These are phyloP conservation scores for Sipha maydis DNA, from an alignment of 2,888 invertebrate species.

Conservation along the genomic window DNA sequence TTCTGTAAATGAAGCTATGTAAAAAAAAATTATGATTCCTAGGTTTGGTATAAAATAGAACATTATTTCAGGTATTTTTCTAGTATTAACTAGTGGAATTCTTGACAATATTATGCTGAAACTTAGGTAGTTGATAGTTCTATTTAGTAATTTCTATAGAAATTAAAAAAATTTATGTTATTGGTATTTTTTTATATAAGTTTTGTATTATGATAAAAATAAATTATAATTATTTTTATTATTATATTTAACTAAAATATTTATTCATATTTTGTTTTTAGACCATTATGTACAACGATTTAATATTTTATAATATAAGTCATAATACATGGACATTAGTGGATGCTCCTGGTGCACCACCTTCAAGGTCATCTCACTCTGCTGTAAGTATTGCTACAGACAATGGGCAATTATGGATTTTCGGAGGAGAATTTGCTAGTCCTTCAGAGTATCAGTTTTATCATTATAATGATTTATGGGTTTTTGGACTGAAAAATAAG, in stretches of 20 bases:
- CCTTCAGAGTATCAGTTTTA: conserved; percentile 91
- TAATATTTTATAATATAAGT: conserved; percentile 82
- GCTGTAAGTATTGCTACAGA: conserved; percentile 79
- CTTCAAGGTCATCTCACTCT: conserved; percentile 91
- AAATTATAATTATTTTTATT: conserved; percentile 61
- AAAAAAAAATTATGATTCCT: too few species aligned
- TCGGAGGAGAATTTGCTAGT: conserved; percentile 94
- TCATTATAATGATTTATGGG: conserved; percentile 93
- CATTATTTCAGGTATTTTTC: too few species aligned
- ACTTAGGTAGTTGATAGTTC: too few species aligned
- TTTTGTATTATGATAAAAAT: background rate
- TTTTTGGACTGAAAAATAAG: conserved; percentile 78
- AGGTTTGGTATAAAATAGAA: too few species aligned
- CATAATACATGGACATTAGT: conserved; percentile 84
- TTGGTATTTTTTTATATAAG: background rate
- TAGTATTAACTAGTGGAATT: too few species aligned
- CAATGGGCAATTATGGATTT: conserved; percentile 80
- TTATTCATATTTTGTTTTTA: conserved; percentile 68
- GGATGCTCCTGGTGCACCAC: conserved; percentile 85
- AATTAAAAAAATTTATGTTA: too few species aligned
- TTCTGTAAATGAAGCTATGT: too few species aligned
- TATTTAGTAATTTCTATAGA: too few species aligned
- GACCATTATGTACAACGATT: conserved; percentile 87
- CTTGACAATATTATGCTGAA: too few species aligned
- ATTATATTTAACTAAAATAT: conserved; percentile 64